These are phyloP conservation scores for Scyliorhinus canicula DNA, from an alignment of 2,797 vertebrate genomes.

Conservation along the genomic window DNA sequence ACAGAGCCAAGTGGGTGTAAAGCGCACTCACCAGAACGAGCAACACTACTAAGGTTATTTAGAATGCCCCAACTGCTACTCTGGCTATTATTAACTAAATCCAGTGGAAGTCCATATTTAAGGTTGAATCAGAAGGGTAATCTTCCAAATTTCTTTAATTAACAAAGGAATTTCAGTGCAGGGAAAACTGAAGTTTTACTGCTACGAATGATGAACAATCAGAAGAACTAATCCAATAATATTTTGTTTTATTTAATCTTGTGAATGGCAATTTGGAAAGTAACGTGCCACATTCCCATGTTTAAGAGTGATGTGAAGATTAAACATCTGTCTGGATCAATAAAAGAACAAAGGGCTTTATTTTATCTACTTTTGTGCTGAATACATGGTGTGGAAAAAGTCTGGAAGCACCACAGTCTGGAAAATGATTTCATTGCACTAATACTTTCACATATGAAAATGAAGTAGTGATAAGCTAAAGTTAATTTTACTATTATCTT, in stretches of 20 bases:
- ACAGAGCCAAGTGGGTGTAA: too few species aligned
- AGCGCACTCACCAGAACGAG: too few species aligned
- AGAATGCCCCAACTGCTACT: not conserved
- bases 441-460: not conserved
- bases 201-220: not conserved
- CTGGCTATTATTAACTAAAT: not conserved
- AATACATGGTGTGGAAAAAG: not conserved
- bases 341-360: not conserved
- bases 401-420: not conserved
- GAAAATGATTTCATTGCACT: not conserved
- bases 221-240: not conserved
- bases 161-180: not conserved
- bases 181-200: not conserved
- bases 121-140: not conserved
- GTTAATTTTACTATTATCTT: not conserved
- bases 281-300: not conserved
- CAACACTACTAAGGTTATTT: not conserved
- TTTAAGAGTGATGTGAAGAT: not conserved
- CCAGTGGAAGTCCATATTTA: not conserved
- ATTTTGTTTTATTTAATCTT: not conserved
- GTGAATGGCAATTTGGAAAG: not conserved
- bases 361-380: not conserved
- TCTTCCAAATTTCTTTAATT: not conserved
- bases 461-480: not conserved
- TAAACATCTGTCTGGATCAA: not conserved